Evolutionary conservation across 2,797 vertebrate species (phyloP).

Genomic region (Myotis myotis): DNA sequence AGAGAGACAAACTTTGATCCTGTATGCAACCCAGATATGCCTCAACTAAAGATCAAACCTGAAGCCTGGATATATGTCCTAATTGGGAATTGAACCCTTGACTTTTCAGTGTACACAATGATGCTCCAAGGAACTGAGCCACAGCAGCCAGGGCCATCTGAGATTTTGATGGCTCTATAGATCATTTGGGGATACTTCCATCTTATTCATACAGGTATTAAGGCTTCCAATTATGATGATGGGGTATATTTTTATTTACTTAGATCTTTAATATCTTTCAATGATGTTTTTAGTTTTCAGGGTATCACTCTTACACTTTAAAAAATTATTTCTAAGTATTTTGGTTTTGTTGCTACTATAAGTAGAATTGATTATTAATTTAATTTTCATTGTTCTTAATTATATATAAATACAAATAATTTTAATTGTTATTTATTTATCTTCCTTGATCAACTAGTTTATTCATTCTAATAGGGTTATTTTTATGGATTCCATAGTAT

Average conservation of each 20-base stretch:
- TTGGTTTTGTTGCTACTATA: not conserved
- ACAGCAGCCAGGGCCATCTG: not conserved
- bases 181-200: not conserved
- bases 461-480: not conserved
- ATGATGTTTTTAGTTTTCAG: not conserved
- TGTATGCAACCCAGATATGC: no score
- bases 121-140: no score
- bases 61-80: no score
- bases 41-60: no score
- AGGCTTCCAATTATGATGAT: not conserved
- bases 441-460: not conserved
- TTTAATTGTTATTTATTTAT: not conserved
- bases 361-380: not conserved
- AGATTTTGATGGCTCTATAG: not conserved
- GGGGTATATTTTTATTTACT: not conserved
- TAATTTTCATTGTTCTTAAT: not conserved
- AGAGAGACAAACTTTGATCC: no score
- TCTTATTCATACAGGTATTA: not conserved
- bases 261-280: not conserved
- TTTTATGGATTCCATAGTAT: not conserved
- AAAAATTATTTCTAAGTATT: not conserved
- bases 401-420: not conserved
- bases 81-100: no score
- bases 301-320: not conserved
- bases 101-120: no score